Base-by-base conservation (phyloP, 2,888 invertebrate genomes). In the Brachylomia viminalis region DNA sequence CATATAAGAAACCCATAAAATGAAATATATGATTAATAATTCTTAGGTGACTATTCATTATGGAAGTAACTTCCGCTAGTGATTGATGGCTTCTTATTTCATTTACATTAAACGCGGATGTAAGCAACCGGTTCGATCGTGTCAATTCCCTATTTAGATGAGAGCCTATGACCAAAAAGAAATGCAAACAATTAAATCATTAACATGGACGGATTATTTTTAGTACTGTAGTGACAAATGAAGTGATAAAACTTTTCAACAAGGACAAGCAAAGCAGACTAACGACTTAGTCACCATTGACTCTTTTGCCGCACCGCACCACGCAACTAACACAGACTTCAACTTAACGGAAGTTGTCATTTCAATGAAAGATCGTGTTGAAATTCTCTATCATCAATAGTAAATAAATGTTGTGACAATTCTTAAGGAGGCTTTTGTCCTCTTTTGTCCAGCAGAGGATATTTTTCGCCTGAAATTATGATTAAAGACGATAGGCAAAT, bases 51-150 rank as follows among this genome's bases (percentile, higher is more conserved):
- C 15, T 49, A 54, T 1, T 13, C 54, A 78, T 54, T 79, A 84
- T 59, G 47, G 56, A 80, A 68, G 68, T 59, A 15, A 49, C 80
- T 81, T 81, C 80, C 84, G 84, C 23, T 13, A 13, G 3, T 64
- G 30, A 72, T 58, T n/a, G n/a, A 79, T 67, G n/a, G 20, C 15
- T 17, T n/a, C 33, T 84, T 67, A 49, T 54, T 33, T 54, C 23
- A 80, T 49, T 69, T 59, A 65, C 33, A 56, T 47, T 23, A 33
- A 33, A 42, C 27, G 42, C 80, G 68, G 80, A 81, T 54, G 52
- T 68, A 27, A 33, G 5, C 42, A 66, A 54, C 33, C 13, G 1
- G 42, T 54, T 13, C 17, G 7, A 59, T 42, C n/a, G 23, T 62
- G 6, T 23, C 56, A 64, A 62, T 30, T 27, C 27, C 49, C n/a